A percentile compares a stretch with the other conserved stretches of the same genome.
phyloP scores from a whole-genome alignment of 2,888 invertebrate species.

The Nomada flava region DNA sequence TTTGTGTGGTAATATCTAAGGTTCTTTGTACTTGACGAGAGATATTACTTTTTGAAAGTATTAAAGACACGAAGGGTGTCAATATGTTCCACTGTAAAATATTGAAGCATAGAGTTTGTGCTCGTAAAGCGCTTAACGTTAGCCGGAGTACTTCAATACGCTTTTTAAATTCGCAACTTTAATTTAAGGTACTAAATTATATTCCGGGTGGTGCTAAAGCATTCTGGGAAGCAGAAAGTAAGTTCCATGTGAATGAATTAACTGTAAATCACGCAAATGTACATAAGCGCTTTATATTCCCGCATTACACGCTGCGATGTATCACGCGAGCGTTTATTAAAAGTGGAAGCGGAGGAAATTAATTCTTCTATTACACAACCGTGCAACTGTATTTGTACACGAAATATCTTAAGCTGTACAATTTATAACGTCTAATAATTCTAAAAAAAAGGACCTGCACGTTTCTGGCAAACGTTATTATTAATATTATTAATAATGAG shows the following conservation, averaged over 20 bases:
- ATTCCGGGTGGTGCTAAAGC: no score
- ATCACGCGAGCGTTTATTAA: conserved; percentile 16
- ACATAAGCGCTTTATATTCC: not conserved
- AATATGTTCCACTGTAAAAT: no score
- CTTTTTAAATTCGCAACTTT: no score
- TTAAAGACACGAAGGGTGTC: no score
- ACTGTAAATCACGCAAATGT: not conserved
- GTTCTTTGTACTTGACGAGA: no score
- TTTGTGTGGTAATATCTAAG: no score
- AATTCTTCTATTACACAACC: conserved; percentile 18
- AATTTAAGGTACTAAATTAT: no score
- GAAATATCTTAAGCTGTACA: conserved; percentile 18
- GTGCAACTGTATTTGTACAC: conserved; percentile 14
- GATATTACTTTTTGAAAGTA: no score
- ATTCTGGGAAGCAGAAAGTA: not conserved
- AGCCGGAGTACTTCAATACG: no score
- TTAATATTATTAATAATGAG: no score
- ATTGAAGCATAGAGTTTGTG: no score
- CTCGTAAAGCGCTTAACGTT: no score
- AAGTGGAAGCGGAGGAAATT: conserved; percentile 19
- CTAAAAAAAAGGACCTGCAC: not conserved
- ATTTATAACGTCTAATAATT: conserved; percentile 7
- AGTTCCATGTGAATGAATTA: not conserved
- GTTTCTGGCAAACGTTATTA: not conserved
- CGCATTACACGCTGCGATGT: not conserved